These are phyloP conservation scores for Shinisaurus crocodilurus DNA, from an alignment of 2,113 vertebrate genomes.

Conservation along the genomic window DNA sequence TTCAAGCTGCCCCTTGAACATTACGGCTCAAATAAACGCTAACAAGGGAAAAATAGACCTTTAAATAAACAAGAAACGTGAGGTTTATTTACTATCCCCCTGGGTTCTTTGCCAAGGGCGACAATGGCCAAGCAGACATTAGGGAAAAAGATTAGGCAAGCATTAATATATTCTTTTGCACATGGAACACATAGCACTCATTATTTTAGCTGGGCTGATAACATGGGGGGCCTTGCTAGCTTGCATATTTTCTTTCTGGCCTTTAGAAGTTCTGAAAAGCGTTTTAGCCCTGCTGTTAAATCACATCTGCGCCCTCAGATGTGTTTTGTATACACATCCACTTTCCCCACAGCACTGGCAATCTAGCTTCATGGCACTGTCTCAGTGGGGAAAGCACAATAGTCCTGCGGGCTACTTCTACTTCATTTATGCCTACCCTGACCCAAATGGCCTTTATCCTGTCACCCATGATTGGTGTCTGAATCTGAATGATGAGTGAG, in stretches of 20 bases:
- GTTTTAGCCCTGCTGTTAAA: slow-evolving; percentile 62
- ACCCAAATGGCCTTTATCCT: not conserved
- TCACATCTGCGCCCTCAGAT: slow-evolving; percentile 68
- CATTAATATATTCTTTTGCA: slow-evolving; percentile 76
- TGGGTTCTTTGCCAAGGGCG: slow-evolving; percentile 78
- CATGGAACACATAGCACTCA: slow-evolving; percentile 78
- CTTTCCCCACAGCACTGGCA: slow-evolving; percentile 10
- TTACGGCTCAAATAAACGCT: slow-evolving; percentile 63
- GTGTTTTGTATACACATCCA: slow-evolving; percentile 55
- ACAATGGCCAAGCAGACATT: slow-evolving; percentile 75
- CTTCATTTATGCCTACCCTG: not conserved
- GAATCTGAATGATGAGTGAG: not conserved
- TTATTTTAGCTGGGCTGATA: slow-evolving; percentile 82
- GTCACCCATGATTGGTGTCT: not conserved
- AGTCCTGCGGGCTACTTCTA: not conserved
- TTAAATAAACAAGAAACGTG: slow-evolving; percentile 75
- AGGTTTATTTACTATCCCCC: slow-evolving; percentile 78
- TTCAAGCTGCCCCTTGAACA: slow-evolving; percentile 49
- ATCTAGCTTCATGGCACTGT: slow-evolving; percentile 42
- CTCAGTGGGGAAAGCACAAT: not conserved
- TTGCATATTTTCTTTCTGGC: slow-evolving; percentile 73
- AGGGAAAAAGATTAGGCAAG: slow-evolving; percentile 85
- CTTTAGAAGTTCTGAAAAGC: slow-evolving; percentile 70
- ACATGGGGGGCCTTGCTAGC: slow-evolving; percentile 72
- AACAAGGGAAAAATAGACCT: slow-evolving; percentile 72